phyloP scores from a whole-genome alignment of 2,797 vertebrate species.

The Spinibarbus caldwelli region DNA sequence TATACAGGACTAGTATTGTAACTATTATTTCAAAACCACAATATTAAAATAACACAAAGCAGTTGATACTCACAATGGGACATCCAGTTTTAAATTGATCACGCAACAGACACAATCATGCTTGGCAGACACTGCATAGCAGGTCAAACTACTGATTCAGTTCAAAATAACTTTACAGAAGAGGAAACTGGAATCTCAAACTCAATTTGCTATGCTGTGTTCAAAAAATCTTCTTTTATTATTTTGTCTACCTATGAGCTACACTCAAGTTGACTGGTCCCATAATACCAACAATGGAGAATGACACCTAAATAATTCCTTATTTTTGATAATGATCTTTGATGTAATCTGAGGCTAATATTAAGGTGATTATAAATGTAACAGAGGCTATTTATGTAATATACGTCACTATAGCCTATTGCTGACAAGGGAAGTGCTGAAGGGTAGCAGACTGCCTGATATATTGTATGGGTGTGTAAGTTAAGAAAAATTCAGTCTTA shows the following conservation, averaged over 20 bases:
- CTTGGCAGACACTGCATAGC: not conserved
- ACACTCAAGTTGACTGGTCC: not conserved
- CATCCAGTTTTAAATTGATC: not conserved
- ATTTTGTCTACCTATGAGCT: not conserved
- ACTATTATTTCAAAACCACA: not conserved
- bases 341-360: not conserved
- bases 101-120: not conserved
- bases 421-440: not conserved
- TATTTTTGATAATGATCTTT: not conserved
- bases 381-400: constrained; percentile 2
- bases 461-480: not conserved
- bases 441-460: not conserved
- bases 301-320: not conserved
- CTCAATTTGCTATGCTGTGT: not conserved
- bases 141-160: not conserved
- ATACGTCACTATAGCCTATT: not conserved
- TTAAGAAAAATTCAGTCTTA: not conserved
- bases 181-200: not conserved
- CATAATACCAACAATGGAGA: not conserved
- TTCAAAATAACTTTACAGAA: constrained; percentile 5
- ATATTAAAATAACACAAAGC: not conserved
- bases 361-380: not conserved
- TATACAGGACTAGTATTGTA: not conserved
- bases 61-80: constrained; percentile 11
- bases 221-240: not conserved